Evolutionary conservation across 2,797 vertebrate species (phyloP).

Genomic region (Darevskia mixta): DNA sequence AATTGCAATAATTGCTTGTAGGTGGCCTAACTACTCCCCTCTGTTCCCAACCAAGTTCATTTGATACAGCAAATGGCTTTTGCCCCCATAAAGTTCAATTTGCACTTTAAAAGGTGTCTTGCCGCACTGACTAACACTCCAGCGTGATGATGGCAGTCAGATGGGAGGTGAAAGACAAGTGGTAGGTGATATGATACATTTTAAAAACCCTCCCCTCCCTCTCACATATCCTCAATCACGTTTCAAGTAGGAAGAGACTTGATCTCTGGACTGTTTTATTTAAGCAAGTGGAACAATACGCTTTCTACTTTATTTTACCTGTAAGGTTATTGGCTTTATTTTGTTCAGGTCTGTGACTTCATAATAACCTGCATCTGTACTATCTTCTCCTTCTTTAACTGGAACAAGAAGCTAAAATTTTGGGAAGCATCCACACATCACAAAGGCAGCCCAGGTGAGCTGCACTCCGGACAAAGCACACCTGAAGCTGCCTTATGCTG

Average conservation of each 20-base stretch:
- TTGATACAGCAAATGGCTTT: background rate
- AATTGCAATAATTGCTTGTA: background rate
- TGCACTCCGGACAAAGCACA: background rate
- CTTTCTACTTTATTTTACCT: too few species aligned
- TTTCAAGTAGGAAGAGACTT: background rate
- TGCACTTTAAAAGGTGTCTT: constrained; percentile 45
- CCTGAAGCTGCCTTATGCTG: background rate
- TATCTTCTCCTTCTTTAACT: too few species aligned
- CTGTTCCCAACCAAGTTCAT: background rate
- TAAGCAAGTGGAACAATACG: background rate
- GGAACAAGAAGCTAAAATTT: background rate
- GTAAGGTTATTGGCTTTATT: too few species aligned
- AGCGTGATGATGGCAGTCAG: constrained; percentile 5
- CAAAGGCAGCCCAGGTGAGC: background rate
- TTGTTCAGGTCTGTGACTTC: too few species aligned
- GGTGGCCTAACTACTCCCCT: background rate
- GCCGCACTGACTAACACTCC: constrained; percentile 20
- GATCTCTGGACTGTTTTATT: background rate
- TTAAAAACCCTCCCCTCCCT: background rate
- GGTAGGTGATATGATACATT: background rate
- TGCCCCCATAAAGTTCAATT: constrained; percentile 38
- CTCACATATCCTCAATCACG: background rate
- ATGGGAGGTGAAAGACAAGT: constrained; percentile 27
- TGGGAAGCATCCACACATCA: background rate
- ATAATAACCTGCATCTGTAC: too few species aligned